A percentile compares a stretch with the other conserved stretches of the same genome.
These are phyloP conservation scores for Eumacrocentrus americanus DNA, from an alignment of 2,888 invertebrate genomes.

Conservation along the genomic window DNA sequence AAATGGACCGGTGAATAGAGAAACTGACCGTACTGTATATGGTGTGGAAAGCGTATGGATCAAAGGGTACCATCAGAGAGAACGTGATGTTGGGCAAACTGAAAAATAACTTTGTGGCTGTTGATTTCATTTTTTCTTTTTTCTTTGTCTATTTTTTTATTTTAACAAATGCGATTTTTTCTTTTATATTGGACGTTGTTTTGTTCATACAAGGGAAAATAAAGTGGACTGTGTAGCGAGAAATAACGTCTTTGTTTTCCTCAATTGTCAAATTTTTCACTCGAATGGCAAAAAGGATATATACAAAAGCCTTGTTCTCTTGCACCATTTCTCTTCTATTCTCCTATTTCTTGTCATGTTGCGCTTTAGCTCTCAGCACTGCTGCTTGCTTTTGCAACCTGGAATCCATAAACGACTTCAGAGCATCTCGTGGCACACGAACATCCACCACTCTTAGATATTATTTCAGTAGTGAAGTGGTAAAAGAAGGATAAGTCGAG, in stretches of 20 bases:
- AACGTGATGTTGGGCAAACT: conserved; percentile 6
- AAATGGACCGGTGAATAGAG: conserved; percentile 26
- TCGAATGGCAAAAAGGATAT: neutral
- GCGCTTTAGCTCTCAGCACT: neutral
- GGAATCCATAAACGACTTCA: neutral
- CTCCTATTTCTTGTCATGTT: neutral
- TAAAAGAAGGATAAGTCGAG: neutral
- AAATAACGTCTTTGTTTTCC: neutral
- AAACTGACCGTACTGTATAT: conserved; percentile 12
- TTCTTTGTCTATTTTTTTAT: neutral
- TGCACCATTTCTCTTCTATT: neutral
- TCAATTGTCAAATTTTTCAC: conserved; percentile 10
- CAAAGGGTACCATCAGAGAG: neutral
- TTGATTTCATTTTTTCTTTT: neutral
- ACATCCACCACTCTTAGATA: neutral
- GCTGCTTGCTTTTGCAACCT: neutral
- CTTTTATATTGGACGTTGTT: too few relatives aligned
- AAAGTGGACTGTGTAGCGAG: too few relatives aligned
- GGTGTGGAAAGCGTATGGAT: neutral
- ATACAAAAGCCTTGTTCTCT: neutral
- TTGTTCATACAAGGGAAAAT: too few relatives aligned
- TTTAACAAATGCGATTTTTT: neutral
- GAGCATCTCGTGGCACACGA: neutral
- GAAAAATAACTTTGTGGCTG: conserved; percentile 1
- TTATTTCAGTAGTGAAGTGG: neutral